Base-by-base conservation (phyloP, 2,888 invertebrate genomes). In the Microctonus hyperodae region DNA sequence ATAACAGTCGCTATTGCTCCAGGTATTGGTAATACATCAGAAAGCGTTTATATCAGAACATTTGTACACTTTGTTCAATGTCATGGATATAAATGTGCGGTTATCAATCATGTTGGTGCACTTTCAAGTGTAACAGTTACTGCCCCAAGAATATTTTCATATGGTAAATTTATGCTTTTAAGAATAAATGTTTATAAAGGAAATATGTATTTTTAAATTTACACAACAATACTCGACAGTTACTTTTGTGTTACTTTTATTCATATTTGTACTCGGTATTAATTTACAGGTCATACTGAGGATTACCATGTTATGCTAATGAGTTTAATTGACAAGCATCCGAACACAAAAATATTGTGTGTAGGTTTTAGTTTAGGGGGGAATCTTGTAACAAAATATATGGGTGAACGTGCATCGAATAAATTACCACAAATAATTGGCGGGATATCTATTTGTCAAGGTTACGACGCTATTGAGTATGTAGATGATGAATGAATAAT, bases 321-420 rank as follows among this genome's bases (percentile, higher is more conserved):
- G 68, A 90, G 91, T 82, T 85, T 96, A 69, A 79, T 89, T 71
- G 89, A 90, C 72, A 88, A 91, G 75, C 93, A 93, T 84, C 90
- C 93, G 2, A 87, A 88, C 73, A 92, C 93, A 48, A 90, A 90
- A 81, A 87, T 96, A 68, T 89, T 97, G 70, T 90, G 92, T 74
- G 91, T 96, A 68, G 97, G 97, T 61, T 97, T 96, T 85, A 96
- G 96, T 85, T 89, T 97, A 82, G 97, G 97, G 53, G 97, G 94
- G 25, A 97, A 97, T 86, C 86, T 97, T 71, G 90, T 97, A 51
- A 91, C 95, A n/a, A 96, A 96, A 84, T 97, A 96, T 82, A 87
- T 97, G 82, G 96, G 96, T 40, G 95, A 96, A 85, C 82, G 82
- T 40, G 88, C 89, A 20, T 85, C 87, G 71, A 87, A 86, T 70